phyloP scores from a whole-genome alignment of 2,888 invertebrate species.

The Brachyopa scutellaris region DNA sequence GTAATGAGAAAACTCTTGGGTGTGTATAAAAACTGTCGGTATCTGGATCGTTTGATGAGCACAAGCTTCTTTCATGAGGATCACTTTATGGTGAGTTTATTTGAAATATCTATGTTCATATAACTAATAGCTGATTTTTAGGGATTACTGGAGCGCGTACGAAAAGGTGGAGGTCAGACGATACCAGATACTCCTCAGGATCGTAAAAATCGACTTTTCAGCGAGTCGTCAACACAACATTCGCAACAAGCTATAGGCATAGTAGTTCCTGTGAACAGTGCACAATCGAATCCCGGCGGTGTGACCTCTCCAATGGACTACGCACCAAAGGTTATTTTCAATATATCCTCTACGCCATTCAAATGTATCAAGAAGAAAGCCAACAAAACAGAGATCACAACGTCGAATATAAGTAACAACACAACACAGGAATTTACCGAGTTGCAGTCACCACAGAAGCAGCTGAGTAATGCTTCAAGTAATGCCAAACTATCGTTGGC shows the following conservation, averaged over 20 bases:
- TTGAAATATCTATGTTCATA: not conserved
- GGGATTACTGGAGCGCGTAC: conserved; percentile 88
- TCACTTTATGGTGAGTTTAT: conserved; percentile 86
- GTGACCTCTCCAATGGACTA: conserved; percentile 74
- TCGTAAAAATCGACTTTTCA: conserved; percentile 83
- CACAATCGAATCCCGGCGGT: conserved; percentile 38
- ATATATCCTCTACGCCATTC: conserved; percentile 76
- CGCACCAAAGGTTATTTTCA: conserved; percentile 76
- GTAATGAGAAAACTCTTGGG: conserved; percentile 90
- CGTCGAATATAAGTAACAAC: conserved; percentile 45
- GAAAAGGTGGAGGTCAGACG: conserved; percentile 86
- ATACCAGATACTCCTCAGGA: conserved; percentile 89
- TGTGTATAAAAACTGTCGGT: conserved; percentile 93
- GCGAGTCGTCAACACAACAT: conserved; percentile 73
- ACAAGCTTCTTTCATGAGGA: conserved; percentile 93
- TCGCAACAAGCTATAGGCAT: conserved; percentile 63
- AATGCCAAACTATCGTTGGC: conserved; percentile 33
- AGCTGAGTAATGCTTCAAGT: conserved; percentile 25
- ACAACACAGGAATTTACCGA: conserved; percentile 48
- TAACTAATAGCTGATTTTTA: conserved; percentile 76
- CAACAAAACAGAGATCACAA: conserved; percentile 43
- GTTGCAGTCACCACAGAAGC: conserved; percentile 51
- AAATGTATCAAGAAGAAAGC: conserved; percentile 74
- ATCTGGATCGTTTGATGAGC: conserved; percentile 92
- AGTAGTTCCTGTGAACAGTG: conserved; percentile 71